These are phyloP conservation scores for Brachyistius frenatus DNA, from an alignment of 2,113 vertebrate species.

Conservation along the genomic window DNA sequence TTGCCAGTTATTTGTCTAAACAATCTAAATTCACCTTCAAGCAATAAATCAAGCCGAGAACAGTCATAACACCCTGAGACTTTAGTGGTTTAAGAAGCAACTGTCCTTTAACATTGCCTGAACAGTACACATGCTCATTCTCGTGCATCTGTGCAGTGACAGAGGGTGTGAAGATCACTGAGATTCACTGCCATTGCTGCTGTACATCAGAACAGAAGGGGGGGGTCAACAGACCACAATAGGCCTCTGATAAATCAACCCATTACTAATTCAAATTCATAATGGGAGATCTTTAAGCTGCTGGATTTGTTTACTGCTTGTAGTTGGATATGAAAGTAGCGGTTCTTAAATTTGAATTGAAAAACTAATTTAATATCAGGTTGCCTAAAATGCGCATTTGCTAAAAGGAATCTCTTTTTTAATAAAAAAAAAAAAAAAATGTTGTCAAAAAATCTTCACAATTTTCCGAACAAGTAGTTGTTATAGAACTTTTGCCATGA, in stretches of 20 bases:
- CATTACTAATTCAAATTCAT: not conserved
- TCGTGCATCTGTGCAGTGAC: conserved; percentile 31
- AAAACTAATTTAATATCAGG: not conserved
- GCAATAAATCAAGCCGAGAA: not conserved
- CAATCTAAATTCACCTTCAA: not conserved
- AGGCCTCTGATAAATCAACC: not conserved
- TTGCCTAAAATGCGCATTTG: not conserved
- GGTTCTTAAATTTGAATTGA: not conserved
- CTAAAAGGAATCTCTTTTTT: no score
- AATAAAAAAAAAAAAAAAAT: no score
- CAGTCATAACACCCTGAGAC: not conserved
- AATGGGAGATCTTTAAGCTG: not conserved
- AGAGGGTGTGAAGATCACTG: conserved; percentile 30
- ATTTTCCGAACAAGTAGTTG: not conserved
- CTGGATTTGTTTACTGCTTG: not conserved
- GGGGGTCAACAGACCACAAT: not conserved
- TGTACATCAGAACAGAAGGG: conserved; percentile 18
- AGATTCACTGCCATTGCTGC: conserved; percentile 4
- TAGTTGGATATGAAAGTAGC: not conserved
- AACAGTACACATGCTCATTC: not conserved
- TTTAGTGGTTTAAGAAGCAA: not conserved
- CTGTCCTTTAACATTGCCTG: not conserved
- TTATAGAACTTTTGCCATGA: conserved; percentile 37
- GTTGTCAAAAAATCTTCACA: not conserved
- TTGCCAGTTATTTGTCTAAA: not conserved